A percentile compares a stretch with the other conserved stretches of the same genome.
Evolutionary conservation across 1,140 invertebrate genomes (phyloP).

Genomic region (Ceratosolen solmsi): DNA sequence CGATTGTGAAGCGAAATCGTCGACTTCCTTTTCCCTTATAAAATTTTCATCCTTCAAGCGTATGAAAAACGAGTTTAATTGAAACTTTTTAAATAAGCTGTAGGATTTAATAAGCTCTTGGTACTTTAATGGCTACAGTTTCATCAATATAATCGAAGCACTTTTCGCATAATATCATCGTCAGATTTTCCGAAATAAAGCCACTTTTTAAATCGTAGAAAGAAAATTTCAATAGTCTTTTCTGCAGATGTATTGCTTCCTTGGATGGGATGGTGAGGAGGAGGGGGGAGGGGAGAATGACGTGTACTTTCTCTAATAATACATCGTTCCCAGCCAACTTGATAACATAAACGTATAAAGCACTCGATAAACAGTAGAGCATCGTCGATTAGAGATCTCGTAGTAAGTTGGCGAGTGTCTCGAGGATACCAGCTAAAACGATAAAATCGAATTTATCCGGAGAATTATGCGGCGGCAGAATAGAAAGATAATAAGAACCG

Average conservation of each 20-base stretch:
- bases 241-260: no score
- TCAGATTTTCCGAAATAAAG: no score
- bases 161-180: no score
- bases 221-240: no score
- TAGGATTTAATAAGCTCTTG: no score
- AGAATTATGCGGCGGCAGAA: background rate
- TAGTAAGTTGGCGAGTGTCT: background rate
- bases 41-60: background rate
- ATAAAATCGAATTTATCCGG: background rate
- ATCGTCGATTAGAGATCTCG: background rate
- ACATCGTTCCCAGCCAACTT: background rate
- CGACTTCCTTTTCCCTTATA: background rate
- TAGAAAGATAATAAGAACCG: conserved; percentile 12
- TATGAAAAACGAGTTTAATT: background rate
- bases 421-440: background rate
- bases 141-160: background rate
- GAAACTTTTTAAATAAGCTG: background rate
- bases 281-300: no score
- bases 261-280: no score
- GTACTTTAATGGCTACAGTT: no score
- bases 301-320: background rate
- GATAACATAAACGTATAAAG: background rate
- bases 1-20: background rate
- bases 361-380: background rate
- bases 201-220: no score